These are phyloP conservation scores for Drosophila sturtevanti DNA, from an alignment of 1,140 invertebrate genomes.

Conservation along the genomic window DNA sequence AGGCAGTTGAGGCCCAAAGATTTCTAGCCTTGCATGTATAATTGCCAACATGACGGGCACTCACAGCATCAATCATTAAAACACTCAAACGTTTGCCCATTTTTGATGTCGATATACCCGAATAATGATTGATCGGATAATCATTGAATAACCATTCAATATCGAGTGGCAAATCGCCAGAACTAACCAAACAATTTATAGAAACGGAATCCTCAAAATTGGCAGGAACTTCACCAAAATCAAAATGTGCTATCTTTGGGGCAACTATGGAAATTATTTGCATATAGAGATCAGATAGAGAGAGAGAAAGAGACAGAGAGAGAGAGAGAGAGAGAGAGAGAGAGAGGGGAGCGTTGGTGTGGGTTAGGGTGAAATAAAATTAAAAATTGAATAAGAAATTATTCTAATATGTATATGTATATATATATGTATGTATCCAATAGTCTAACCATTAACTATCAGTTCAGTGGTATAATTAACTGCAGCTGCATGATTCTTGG, in stretches of 20 bases:
- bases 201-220: conserved; percentile 87
- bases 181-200: conserved; percentile 86
- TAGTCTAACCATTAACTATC: conserved; percentile 87
- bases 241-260: conserved; percentile 86
- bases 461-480: conserved; percentile 88
- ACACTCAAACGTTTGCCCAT: conserved; percentile 85
- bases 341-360: background rate
- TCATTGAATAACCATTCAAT: conserved; percentile 86
- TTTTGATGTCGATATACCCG: conserved; percentile 84
- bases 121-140: conserved; percentile 82
- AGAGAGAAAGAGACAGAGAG: no score
- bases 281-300: no score
- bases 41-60: conserved; percentile 85
- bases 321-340: background rate
- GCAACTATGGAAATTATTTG: conserved; percentile 84
- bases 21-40: conserved; percentile 88
- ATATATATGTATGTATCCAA: no score
- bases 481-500: conserved; percentile 88
- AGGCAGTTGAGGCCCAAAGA: conserved; percentile 84
- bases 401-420: no score
- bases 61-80: conserved; percentile 83
- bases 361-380: conserved; percentile 35
- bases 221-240: conserved; percentile 85
- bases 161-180: conserved; percentile 86
- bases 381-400: conserved; percentile 43